Base-by-base conservation (phyloP, 2,888 invertebrate genomes). In the Terebella lapidaria region DNA sequence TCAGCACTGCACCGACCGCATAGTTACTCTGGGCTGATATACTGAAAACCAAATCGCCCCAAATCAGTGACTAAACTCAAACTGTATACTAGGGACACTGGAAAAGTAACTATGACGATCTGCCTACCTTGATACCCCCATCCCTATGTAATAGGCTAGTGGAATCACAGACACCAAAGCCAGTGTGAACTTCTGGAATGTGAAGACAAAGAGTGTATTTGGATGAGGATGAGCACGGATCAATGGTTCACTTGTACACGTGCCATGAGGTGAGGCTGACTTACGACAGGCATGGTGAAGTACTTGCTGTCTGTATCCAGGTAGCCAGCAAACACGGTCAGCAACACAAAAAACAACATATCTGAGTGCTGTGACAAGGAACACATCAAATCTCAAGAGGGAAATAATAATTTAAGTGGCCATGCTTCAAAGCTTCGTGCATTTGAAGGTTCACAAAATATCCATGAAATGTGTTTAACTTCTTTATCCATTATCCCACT, bases 1-100 rank as follows among this genome's bases (percentile, higher is more conserved):
- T 77, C 60, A 76, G 57, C 10, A 77, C 70, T n/a, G 76, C 76
- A 1, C 77, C 77, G 3, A 77, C 67, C 2, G 76, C 75, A 68
- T 73, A 74, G 61, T 70, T 75, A 57, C 72, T 75, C 68, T 77
- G 77, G 4, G 76, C 76, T 22, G 77, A 75, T 47, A 77, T 72
- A 64, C 77, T 76, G 71, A 24, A 45, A 51, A 52, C 54, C 29
- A n/a, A 54, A 54, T 5, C 26, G 5, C 5, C 49, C 25, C 15
- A 18, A n/a, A n/a, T n/a, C n/a, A n/a, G n/a, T n/a, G n/a, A n/a
- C n/a, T n/a, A n/a, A n/a, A n/a, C n/a, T n/a, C n/a, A n/a, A n/a
- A n/a, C n/a, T n/a, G n/a, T n/a, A n/a, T n/a, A n/a, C n/a, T n/a
- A n/a, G n/a, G n/a, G n/a, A n/a, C n/a, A n/a, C n/a, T n/a, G n/a